phyloP scores from a whole-genome alignment of 2,797 vertebrate genomes.

The Spinus pinus region DNA sequence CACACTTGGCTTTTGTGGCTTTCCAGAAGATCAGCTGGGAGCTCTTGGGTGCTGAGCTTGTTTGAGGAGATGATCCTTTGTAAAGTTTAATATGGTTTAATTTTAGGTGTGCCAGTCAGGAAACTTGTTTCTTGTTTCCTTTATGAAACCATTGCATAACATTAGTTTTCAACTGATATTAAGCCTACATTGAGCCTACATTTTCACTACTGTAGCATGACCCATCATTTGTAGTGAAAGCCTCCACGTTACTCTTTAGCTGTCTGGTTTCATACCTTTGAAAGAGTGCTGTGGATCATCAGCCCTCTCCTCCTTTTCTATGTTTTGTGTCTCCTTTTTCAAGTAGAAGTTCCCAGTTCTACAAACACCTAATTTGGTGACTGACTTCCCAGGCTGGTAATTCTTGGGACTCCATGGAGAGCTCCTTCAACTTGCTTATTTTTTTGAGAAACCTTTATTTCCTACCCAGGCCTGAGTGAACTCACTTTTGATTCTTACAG shows the following conservation, averaged over 20 bases:
- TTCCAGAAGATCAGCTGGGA: not conserved
- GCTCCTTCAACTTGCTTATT: not conserved
- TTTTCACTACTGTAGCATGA: not conserved
- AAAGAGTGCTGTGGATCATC: not conserved
- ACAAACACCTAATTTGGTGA: not conserved
- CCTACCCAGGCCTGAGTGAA: not conserved
- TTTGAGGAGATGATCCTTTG: not conserved
- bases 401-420: not conserved
- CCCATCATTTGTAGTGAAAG: not conserved
- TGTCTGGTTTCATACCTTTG: not conserved
- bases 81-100: not conserved
- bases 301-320: not conserved
- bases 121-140: not conserved
- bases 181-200: not conserved
- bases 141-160: not conserved
- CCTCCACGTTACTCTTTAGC: not conserved
- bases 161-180: not conserved
- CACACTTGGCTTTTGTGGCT: not conserved
- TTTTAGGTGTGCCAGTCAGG: not conserved
- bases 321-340: not conserved
- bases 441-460: not conserved
- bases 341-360: not conserved
- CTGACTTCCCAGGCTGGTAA: not conserved
- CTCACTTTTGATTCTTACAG: not conserved
- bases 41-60: not conserved